Evolutionary conservation across 37 sponge, comb jelly and placozoan genomes (phyloP), one percentile per base, ranked within the genome.

Genomic region (Corticium candelabrum): DNA sequence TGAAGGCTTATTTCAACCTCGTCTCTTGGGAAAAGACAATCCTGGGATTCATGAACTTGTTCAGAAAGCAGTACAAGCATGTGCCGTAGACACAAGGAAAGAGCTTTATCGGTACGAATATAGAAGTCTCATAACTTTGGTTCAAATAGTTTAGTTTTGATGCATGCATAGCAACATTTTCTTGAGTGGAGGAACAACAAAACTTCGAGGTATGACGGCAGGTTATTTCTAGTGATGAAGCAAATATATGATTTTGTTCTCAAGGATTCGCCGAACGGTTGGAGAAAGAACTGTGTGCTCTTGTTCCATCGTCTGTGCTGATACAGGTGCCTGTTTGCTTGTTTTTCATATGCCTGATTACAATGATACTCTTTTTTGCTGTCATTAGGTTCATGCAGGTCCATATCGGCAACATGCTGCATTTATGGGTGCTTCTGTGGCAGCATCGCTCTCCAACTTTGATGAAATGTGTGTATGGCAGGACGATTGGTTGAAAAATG

Each of bases 61-160:
- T 2, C 78, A 80, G 83, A 83, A 89, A n/a, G 82, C 93, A 36
- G 50, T 92, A 27, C 87, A 92, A 43, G 84, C 90, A 32, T 88
- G 87, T 37, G 74, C 85, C 27, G 78, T 92, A 73, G 93, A 92
- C 74, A 80, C 82, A 35, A 73, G 89, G 30, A 83, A 39, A 30
- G 75, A 81, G 1, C 73, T 70, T 32, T 70, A 15, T 29, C 32
- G 73, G 62, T 50, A 27, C 62, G 62, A 50, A 50, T 27, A 11
- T 50, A 21, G 15, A 11, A 50, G n/a, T n/a, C n/a, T 21, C 62
- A 50, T 27, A 50, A 11, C 15, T 50, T 50, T 50, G 11, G 11
- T 50, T 21, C 21, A 11, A 27, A 11, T 21, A 27, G 15, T 27
- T 21, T 27, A 11, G 62, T 50, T 21, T 50, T 21, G 15, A 27